Conservation (phyloP, 2,797 vertebrate genomes). For the Sciurus vulgaris region DNA sequence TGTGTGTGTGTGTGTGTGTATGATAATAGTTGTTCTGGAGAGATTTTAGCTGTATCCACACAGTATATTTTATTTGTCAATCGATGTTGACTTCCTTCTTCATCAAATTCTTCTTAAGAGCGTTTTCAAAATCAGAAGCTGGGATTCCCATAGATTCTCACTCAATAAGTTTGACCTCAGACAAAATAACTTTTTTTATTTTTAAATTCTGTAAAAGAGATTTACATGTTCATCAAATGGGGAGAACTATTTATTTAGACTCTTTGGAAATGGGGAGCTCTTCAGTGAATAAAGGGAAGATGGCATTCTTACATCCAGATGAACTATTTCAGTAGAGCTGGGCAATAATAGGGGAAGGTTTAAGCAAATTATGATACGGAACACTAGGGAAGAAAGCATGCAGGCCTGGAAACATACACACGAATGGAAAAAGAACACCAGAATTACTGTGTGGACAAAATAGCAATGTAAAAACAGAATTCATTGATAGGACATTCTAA, state of each 20-base stretch:
- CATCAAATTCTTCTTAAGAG: not conserved
- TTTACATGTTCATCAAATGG: not conserved
- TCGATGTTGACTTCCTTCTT: not conserved
- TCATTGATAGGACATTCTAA: not conserved
- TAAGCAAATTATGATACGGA: not conserved
- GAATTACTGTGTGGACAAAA: not conserved
- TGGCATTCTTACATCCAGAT: not conserved
- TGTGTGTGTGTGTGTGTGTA: not conserved
- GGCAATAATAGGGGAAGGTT: not conserved
- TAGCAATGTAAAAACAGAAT: conserved; percentile 1
- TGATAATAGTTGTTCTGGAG: not conserved
- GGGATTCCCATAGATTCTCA: not conserved
- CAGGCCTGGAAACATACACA: not conserved
- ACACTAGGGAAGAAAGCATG: not conserved
- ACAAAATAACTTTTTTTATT: conserved; percentile 35
- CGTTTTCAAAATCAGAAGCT: not conserved
- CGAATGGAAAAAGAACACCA: not conserved
- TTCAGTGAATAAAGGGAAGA: not conserved
- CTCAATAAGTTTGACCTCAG: not conserved
- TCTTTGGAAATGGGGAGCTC: not conserved
- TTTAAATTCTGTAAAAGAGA: not conserved
- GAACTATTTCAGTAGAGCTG: not conserved
- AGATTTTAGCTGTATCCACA: not conserved
- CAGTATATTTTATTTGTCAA: not conserved
- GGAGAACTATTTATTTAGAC: not conserved